Evolutionary conservation across 2,113 vertebrate species (phyloP), one percentile per base, ranked within the genome.

Genomic region (Siniperca knerii): DNA sequence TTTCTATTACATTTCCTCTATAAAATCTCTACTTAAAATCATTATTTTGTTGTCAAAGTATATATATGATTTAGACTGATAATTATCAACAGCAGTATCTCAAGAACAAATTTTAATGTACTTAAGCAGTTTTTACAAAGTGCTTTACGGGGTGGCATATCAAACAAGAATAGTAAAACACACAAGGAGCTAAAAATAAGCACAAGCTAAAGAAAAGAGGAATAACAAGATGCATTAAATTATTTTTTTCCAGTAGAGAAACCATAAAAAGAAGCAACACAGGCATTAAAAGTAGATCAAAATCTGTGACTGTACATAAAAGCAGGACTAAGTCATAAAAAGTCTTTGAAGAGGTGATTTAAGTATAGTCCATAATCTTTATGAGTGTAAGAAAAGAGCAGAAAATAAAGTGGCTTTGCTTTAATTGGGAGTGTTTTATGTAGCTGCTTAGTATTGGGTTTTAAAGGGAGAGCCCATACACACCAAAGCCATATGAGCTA

Each of bases 401-500:
- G 62, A 77, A 76, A 85, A 71, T 61, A 13, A 74, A 91, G 83
- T 61, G 33, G 80, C 61, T 81, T 23, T 44, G 69, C 61, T 90
- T 79, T 90, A 87, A 90, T 69, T 92, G 40, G 52, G 61, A 58
- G 50, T 33, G 64, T 72, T 85, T 91, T 37, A 81, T 91, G 85
- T 74, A 29, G 71, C 40, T 83, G 55, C 29, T 84, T 57, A 61
- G 75, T 62, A 78, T 6, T 71, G 37, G 71, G 79, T 71, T 87
- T 86, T 74, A 83, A 65, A 62, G 25, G 6, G 69, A 58, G 29
- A 85, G 20, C 23, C 18, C 52, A 37, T 33, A 35, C 44, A 48
- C 37, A 65, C 33, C 42, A 87, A 61, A 87, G 65, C 7, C n/a
- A 40, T n/a, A 44, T 71, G 77, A 83, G 55, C 66, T 25, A 33